Conservation (phyloP, 2,888 invertebrate genomes). For the Parasteatoda lunata region DNA sequence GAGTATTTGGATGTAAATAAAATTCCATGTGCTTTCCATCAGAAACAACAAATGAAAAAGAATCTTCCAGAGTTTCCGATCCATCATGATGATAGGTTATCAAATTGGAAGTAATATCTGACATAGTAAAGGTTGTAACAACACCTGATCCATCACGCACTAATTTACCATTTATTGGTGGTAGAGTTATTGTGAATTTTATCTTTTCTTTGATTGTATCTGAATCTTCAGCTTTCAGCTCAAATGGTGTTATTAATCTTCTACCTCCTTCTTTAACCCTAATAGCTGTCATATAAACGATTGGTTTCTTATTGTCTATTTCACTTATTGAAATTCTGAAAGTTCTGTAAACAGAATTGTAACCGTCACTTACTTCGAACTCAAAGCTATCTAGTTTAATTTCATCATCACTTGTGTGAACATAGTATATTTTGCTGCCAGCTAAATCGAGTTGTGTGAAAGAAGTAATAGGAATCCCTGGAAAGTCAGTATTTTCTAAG, state of each 20-base stretch:
- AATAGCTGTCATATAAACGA: constrained; percentile 73
- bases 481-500: constrained; percentile 72
- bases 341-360: constrained; percentile 72
- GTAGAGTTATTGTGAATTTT: constrained; percentile 73
- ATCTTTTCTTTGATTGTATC: constrained; percentile 73
- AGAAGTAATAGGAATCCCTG: constrained; percentile 72
- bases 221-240: constrained; percentile 73
- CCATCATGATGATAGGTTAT: constrained; percentile 75
- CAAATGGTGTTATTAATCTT: constrained; percentile 74
- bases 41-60: constrained; percentile 73
- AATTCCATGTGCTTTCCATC: constrained; percentile 74
- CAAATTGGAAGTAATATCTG: constrained; percentile 73
- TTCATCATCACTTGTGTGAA: constrained; percentile 73
- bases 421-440: constrained; percentile 74
- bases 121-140: constrained; percentile 73
- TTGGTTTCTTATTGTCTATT: constrained; percentile 74
- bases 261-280: constrained; percentile 73
- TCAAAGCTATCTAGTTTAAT: constrained; percentile 74
- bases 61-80: constrained; percentile 73
- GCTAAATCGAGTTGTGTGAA: constrained; percentile 74
- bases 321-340: constrained; percentile 74
- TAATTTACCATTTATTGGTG: constrained; percentile 74
- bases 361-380: constrained; percentile 75
- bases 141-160: constrained; percentile 72
- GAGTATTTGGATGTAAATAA: constrained; percentile 73